These are phyloP conservation scores for Dryobota labecula DNA, from an alignment of 2,888 invertebrate genomes.

Conservation along the genomic window DNA sequence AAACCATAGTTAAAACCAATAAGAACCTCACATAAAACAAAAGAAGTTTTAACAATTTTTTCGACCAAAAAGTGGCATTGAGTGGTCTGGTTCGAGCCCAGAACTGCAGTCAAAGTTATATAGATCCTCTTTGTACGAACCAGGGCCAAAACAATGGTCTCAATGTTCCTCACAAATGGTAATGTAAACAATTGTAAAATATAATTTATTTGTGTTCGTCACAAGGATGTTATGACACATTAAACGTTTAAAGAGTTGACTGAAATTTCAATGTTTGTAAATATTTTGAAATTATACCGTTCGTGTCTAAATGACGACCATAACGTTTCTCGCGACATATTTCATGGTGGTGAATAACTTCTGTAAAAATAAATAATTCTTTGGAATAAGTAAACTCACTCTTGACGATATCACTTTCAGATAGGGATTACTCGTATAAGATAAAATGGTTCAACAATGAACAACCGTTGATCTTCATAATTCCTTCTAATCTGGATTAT, in stretches of 20 bases:
- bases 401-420: background rate
- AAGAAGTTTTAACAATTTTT: slow-evolving; percentile 30
- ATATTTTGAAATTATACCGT: slow-evolving; percentile 55
- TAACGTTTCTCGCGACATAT: slow-evolving; percentile 12
- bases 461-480: slow-evolving; percentile 4
- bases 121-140: slow-evolving; percentile 47
- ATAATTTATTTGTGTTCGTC: slow-evolving; percentile 73
- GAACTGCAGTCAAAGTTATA: slow-evolving; percentile 57
- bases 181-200: slow-evolving; percentile 86
- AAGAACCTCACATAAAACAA: slow-evolving; percentile 29
- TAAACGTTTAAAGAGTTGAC: slow-evolving; percentile 75
- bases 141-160: slow-evolving; percentile 53
- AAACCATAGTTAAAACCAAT: slow-evolving; percentile 33
- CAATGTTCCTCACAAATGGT: slow-evolving; percentile 74
- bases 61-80: slow-evolving; percentile 71
- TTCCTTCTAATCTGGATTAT: background rate
- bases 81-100: slow-evolving; percentile 74
- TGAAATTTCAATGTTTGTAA: slow-evolving; percentile 65
- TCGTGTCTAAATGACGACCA: slow-evolving; percentile 32
- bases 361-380: background rate
- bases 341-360: background rate
- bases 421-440: background rate
- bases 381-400: background rate
- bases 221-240: slow-evolving; percentile 58
- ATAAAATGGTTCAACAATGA: background rate